Evolutionary conservation across 2,888 invertebrate species (phyloP).

Genomic region (Microctonus aethiopoides): DNA sequence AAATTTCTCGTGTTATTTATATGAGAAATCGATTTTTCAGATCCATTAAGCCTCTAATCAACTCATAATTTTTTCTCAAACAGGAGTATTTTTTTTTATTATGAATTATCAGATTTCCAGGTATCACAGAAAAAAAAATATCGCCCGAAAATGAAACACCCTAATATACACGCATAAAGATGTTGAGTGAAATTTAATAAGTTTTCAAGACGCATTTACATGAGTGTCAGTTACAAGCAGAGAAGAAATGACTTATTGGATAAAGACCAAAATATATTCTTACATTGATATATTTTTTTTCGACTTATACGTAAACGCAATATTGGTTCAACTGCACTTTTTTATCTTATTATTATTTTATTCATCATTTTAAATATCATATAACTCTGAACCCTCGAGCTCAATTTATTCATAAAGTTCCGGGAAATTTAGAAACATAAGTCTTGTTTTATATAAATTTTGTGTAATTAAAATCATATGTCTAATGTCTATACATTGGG

Average conservation of each 20-base stretch:
- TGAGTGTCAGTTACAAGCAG: too few relatives aligned
- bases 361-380: not conserved
- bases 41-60: too few relatives aligned
- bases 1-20: too few relatives aligned
- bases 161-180: conserved; percentile 20
- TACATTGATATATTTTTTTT: conserved; percentile 36
- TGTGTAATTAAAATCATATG: conserved; percentile 9
- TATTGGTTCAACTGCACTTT: not conserved
- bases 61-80: too few relatives aligned
- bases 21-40: too few relatives aligned
- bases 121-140: too few relatives aligned
- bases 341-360: not conserved
- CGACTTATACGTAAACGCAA: not conserved
- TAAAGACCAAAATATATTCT: conserved; percentile 17
- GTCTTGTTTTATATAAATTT: not conserved
- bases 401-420: not conserved
- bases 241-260: conserved; percentile 7
- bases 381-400: not conserved
- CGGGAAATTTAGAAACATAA: not conserved
- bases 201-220: conserved; percentile 2
- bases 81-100: too few relatives aligned
- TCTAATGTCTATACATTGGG: not conserved
- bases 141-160: too few relatives aligned
- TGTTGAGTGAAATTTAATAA: not conserved
- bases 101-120: too few relatives aligned